Evolutionary conservation across 2,113 vertebrate genomes (phyloP), one percentile per base, ranked within the genome.

Genomic region (Hydrochoerus hydrochaeris): DNA sequence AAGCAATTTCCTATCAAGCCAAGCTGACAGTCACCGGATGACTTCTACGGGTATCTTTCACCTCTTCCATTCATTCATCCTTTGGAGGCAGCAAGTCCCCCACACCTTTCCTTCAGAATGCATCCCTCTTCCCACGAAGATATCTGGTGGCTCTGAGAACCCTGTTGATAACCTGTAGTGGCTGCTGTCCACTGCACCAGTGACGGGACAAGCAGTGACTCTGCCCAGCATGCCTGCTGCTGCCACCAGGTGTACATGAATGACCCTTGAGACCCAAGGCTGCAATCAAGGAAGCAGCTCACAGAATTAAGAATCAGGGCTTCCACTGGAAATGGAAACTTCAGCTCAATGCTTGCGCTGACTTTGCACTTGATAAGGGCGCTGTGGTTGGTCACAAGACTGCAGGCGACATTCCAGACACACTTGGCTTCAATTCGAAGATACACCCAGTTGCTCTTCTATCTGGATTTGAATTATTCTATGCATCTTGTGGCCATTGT

Each of bases 51-150:
- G 30, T 88, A 97, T 88, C 80, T 90, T 96, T 67, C 90, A 84
- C 80, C 60, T 96, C 71, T 91, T 94, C 92, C 87, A 77, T 78
- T 95, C 97, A 95, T 95, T 97, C 96, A 94, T 96, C 97, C 95
- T 96, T 97, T 97, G 7, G 46, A 77, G 91, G 95, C 35, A 5
- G 94, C 41, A 82, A 12, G 11, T 19, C 13, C 52, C 1, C 69
- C 60, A 80, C 57, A 57, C 32, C 84, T 28, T 35, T 54, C 20
- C 20, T 22, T 12, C 57, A 26, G 28, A 26, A 30, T 19, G 35
- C 71, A 1, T 32, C 62, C 62, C 62, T 65, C 1, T 30, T 65
- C 11, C 28, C 62, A 32, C 30, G 1, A 32, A 30, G 28, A 26
- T 32, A 65, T 65, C 30, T 65, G 28, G 62, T 14, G 62, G 62